phyloP scores from a whole-genome alignment of 2,113 vertebrate genomes.

The Hypocryptadius cinnamomeus region DNA sequence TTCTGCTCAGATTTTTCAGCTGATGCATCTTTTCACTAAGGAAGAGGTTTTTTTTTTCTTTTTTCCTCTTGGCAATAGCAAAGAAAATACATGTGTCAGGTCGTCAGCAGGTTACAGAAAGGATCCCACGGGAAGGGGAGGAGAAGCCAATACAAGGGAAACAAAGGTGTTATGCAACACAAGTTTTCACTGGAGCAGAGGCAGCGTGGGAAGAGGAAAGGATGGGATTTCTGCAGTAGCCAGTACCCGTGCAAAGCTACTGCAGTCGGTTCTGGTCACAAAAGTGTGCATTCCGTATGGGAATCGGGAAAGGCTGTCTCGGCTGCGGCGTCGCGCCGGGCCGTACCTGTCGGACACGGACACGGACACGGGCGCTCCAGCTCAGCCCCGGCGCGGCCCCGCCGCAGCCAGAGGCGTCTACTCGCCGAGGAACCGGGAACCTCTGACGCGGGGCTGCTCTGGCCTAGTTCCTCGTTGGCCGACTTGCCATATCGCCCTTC shows the following conservation, averaged over 20 bases:
- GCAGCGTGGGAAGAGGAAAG: neutral
- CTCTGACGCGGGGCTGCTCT: neutral
- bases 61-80: neutral
- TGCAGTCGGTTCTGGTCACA: neutral
- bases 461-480: neutral
- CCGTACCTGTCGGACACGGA: neutral
- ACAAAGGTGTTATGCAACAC: neutral
- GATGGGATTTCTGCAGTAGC: neutral
- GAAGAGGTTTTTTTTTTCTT: neutral
- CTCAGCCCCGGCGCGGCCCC: neutral
- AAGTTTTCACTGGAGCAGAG: neutral
- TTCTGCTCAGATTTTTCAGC: neutral
- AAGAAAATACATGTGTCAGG: neutral
- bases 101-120: neutral
- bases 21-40: neutral
- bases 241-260: rapidly evolving
- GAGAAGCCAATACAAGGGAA: neutral
- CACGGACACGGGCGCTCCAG: neutral
- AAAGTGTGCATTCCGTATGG: rapidly evolving
- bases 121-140: neutral
- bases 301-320: rapidly evolving
- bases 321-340: neutral
- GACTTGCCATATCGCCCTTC: neutral
- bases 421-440: neutral
- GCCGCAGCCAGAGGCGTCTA: rapidly evolving